A percentile compares a stretch with the other conserved stretches of the same genome.
Evolutionary conservation across 2,113 vertebrate species (phyloP).

Genomic region (Salminus brasiliensis): DNA sequence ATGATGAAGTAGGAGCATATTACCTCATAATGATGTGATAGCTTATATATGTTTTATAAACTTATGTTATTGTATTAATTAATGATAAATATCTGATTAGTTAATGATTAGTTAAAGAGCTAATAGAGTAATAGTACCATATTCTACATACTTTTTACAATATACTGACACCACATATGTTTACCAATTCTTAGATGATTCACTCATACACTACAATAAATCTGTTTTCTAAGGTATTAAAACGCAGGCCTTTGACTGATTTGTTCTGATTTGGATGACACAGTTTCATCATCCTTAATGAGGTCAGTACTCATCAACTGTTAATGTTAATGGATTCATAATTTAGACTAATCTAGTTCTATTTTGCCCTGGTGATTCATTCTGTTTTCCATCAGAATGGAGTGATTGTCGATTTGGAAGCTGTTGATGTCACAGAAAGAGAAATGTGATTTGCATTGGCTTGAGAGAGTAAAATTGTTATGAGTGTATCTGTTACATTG

Average conservation of each 20-base stretch:
- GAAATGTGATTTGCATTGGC: neutral
- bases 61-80: too few species aligned
- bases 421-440: neutral
- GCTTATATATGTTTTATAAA: too few species aligned
- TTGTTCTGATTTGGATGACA: neutral
- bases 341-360: conserved; percentile 2
- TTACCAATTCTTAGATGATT: neutral
- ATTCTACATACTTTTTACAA: too few species aligned
- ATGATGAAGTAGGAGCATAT: too few species aligned
- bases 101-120: too few species aligned
- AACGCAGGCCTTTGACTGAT: neutral
- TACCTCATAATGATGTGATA: too few species aligned
- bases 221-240: neutral
- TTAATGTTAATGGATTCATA: neutral
- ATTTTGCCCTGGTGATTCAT: neutral
- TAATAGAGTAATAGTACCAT: too few species aligned
- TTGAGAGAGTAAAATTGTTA: neutral
- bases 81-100: too few species aligned
- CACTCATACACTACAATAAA: neutral
- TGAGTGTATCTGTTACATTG: neutral
- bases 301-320: neutral
- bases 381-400: neutral
- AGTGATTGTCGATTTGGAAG: neutral
- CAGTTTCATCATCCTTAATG: neutral
- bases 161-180: too few species aligned